These are phyloP conservation scores for Frieseomelitta varia DNA, from an alignment of 1,140 invertebrate species.

Conservation along the genomic window DNA sequence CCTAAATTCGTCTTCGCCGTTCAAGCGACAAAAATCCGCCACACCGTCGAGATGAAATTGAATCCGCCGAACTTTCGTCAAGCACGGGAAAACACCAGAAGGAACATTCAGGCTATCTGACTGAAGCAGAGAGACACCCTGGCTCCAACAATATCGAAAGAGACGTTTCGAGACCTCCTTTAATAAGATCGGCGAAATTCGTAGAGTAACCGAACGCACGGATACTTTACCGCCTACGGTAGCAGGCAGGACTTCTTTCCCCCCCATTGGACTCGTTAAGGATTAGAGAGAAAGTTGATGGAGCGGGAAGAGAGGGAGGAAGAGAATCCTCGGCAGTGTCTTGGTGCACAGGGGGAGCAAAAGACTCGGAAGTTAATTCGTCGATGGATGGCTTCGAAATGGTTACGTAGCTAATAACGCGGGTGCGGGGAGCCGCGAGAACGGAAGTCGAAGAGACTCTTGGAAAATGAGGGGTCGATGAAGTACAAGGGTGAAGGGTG, in stretches of 20 bases:
- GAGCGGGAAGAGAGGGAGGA: background rate
- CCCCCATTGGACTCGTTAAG: slow-evolving; percentile 46
- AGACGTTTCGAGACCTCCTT: background rate
- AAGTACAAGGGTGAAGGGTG: slow-evolving; percentile 32
- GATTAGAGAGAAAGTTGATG: slow-evolving; percentile 50
- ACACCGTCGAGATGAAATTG: no score
- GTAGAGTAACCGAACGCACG: background rate
- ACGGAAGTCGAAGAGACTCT: slow-evolving; percentile 26
- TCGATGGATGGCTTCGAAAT: slow-evolving; percentile 23
- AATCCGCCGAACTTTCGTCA: background rate
- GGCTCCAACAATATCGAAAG: background rate
- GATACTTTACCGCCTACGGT: slow-evolving; percentile 12
- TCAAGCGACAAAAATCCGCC: no score
- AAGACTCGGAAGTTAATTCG: slow-evolving; percentile 54
- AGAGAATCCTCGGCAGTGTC: slow-evolving; percentile 27
- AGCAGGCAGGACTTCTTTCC: slow-evolving; percentile 27
- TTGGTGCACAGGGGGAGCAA: background rate
- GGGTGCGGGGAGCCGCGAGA: background rate
- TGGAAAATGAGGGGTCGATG: slow-evolving; percentile 37
- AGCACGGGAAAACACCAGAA: background rate
- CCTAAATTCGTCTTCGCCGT: no score
- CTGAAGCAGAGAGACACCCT: background rate
- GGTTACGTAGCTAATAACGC: slow-evolving; percentile 53
- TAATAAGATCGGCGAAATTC: background rate
- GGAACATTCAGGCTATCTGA: background rate